Percentiles rank a stretch among this genome's conserved stretches.
These are phyloP conservation scores for Drosophila subpulchrella DNA, from an alignment of 1,140 invertebrate genomes.

Conservation along the genomic window DNA sequence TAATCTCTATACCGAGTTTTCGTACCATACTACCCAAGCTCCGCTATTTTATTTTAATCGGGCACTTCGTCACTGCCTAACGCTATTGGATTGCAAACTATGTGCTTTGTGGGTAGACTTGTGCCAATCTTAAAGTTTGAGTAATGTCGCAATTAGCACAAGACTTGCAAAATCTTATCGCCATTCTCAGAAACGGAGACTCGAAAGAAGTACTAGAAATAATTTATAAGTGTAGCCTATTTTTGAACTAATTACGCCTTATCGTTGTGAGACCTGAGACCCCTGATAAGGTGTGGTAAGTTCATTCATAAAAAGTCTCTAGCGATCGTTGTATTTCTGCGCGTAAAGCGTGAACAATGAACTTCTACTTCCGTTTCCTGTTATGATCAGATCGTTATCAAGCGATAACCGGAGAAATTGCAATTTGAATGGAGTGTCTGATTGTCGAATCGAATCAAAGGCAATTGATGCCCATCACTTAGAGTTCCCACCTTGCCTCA, in stretches of 20 bases:
- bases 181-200: conserved; percentile 59
- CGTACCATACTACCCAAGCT: neutral
- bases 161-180: conserved; percentile 46
- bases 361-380: conserved; percentile 43
- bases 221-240: conserved; percentile 78
- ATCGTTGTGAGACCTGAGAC: conserved; percentile 27
- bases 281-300: neutral
- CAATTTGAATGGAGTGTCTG: conserved; percentile 41
- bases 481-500: neutral
- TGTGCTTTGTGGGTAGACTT: neutral
- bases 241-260: conserved; percentile 40
- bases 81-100: neutral
- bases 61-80: neutral
- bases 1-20: neutral
- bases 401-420: conserved; percentile 33
- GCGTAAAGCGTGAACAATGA: conserved; percentile 7
- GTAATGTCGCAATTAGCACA: conserved; percentile 26
- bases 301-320: conserved; percentile 43
- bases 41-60: neutral
- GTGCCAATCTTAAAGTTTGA: conserved; percentile 16
- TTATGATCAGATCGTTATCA: conserved; percentile 32
- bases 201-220: conserved; percentile 38
- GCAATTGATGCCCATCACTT: conserved; percentile 40
- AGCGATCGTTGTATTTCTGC: conserved; percentile 7
- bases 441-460: conserved; percentile 50